A percentile compares a stretch with the other conserved stretches of the same genome.
Evolutionary conservation across 2,797 vertebrate genomes (phyloP).

Genomic region (Gymnodraco acuticeps): DNA sequence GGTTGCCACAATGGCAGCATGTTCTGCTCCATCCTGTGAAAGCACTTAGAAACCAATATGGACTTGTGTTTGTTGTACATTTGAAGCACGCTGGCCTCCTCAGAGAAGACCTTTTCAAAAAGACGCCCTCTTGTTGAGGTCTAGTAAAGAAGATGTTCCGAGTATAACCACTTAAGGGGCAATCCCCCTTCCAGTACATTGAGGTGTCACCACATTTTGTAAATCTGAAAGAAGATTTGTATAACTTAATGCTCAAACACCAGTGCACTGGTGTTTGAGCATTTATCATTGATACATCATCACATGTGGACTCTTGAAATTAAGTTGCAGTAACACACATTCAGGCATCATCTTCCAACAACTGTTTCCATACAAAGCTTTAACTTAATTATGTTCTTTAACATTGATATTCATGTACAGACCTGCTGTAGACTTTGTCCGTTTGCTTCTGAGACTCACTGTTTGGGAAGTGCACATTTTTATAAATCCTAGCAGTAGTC

Average conservation of each 20-base stretch:
- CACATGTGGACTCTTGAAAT: background rate
- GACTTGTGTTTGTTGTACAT: background rate
- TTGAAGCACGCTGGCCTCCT: background rate
- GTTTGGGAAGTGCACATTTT: conserved; percentile 63
- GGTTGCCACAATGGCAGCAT: conserved; percentile 91
- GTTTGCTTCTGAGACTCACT: conserved; percentile 50
- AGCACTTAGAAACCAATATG: conserved; percentile 4
- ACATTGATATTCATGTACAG: conserved; percentile 15
- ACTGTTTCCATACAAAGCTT: conserved; percentile 48
- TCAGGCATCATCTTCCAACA: conserved; percentile 1
- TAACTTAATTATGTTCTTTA: conserved; percentile 37
- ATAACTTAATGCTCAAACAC: conserved; percentile 25
- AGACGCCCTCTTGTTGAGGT: background rate
- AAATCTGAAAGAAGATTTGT: conserved; percentile 40
- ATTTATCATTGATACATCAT: background rate
- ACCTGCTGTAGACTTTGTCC: conserved; percentile 22
- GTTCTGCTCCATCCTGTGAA: conserved; percentile 91
- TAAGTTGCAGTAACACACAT: conserved; percentile 8
- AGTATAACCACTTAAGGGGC: conserved; percentile 34
- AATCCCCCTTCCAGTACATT: conserved; percentile 5
- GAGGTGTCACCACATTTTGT: conserved; percentile 26
- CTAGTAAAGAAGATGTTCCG: background rate
- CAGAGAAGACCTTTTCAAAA: conserved; percentile 7
- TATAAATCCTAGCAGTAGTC: conserved; percentile 57
- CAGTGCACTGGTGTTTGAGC: conserved; percentile 5